Conservation (phyloP, 1,140 invertebrate genomes). For the Saxidomus purpurata region DNA sequence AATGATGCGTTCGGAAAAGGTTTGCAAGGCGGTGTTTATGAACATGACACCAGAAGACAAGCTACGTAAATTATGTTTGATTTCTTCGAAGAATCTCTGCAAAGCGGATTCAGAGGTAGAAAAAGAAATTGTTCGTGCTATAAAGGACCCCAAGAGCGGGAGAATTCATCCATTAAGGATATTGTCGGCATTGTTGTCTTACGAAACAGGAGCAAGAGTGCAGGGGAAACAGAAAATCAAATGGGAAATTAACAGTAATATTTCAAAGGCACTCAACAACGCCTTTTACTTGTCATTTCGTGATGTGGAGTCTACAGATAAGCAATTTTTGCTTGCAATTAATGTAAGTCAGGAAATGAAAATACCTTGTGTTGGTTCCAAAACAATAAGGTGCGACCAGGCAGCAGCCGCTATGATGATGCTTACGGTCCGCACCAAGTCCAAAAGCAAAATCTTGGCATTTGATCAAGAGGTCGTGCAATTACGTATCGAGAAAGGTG, state of each 20-base stretch:
- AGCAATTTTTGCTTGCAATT: slow-evolving; percentile 88
- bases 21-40: slow-evolving; percentile 90
- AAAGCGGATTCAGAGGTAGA: slow-evolving; percentile 76
- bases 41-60: slow-evolving; percentile 88
- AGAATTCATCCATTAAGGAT: slow-evolving; percentile 89
- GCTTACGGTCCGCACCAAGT: slow-evolving; percentile 73
- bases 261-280: slow-evolving; percentile 81
- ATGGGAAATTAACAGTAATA: slow-evolving; percentile 79
- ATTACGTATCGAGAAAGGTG: slow-evolving; percentile 65
- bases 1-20: slow-evolving; percentile 89
- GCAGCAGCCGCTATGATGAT: slow-evolving; percentile 76
- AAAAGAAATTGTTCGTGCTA: slow-evolving; percentile 64
- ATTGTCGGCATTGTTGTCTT: slow-evolving; percentile 88
- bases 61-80: slow-evolving; percentile 89
- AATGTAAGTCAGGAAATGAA: slow-evolving; percentile 88
- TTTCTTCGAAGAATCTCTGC: slow-evolving; percentile 89
- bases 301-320: slow-evolving; percentile 87
- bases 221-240: slow-evolving; percentile 62
- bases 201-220: slow-evolving; percentile 87
- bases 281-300: slow-evolving; percentile 86
- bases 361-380: slow-evolving; percentile 69
- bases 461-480: slow-evolving; percentile 73
- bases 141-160: slow-evolving; percentile 82
- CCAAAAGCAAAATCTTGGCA: slow-evolving; percentile 75
- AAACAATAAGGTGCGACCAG: slow-evolving; percentile 64